A percentile compares a stretch with the other conserved stretches of the same genome.
phyloP scores from a whole-genome alignment of 2,113 vertebrate genomes.

The Ciconia boyciana region DNA sequence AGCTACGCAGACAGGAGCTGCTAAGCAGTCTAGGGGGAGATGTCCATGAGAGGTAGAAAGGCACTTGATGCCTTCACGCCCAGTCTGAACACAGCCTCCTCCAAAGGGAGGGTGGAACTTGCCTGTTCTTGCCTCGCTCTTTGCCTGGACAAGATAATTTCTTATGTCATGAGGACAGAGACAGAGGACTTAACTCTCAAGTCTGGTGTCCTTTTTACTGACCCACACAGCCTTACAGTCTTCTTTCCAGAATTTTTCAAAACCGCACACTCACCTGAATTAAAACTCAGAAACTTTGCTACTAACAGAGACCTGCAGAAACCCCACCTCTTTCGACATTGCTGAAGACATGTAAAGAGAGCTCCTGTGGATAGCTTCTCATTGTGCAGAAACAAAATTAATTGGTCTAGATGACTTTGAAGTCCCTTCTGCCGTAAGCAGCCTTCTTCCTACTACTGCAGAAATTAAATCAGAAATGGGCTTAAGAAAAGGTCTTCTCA shows the following conservation, averaged over 20 bases:
- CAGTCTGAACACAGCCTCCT: background rate
- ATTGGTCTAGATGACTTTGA: background rate
- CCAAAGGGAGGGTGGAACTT: background rate
- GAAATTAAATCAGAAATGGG: background rate
- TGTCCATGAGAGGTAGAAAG: background rate
- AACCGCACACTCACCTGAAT: background rate
- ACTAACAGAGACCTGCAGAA: background rate
- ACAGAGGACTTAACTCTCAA: background rate
- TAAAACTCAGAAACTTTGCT: background rate
- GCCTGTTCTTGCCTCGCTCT: background rate
- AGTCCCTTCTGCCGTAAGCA: background rate
- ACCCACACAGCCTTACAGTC: background rate
- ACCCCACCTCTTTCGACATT: background rate
- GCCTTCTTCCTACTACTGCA: background rate
- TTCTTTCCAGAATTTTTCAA: background rate
- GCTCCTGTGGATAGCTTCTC: background rate
- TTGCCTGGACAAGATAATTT: background rate
- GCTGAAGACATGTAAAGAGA: background rate
- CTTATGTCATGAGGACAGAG: background rate
- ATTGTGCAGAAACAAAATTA: background rate
- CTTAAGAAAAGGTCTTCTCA: background rate
- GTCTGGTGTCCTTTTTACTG: background rate
- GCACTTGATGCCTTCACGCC: background rate
- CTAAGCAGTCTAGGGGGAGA: background rate
- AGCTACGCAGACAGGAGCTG: background rate